These are phyloP conservation scores for Cerceris ruficornis DNA, from an alignment of 2,888 invertebrate genomes.

Conservation along the genomic window DNA sequence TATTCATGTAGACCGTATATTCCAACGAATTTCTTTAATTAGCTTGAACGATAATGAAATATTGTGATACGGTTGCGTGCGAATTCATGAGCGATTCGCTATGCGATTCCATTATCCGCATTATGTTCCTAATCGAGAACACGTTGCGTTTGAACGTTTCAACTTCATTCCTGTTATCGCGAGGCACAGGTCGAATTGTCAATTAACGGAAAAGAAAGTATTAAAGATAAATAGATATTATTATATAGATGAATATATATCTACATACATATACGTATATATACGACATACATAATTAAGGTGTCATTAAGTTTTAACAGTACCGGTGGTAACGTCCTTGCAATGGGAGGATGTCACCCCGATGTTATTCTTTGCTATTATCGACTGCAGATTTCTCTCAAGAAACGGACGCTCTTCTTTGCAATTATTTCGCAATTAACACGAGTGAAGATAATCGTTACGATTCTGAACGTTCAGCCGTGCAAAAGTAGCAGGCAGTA, in stretches of 20 bases:
- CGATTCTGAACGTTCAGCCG: constrained; percentile 1
- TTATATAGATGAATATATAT: too few relatives aligned
- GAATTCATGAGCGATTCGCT: too few relatives aligned
- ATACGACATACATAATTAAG: background rate
- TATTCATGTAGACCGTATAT: too few relatives aligned
- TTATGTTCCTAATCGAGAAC: too few relatives aligned
- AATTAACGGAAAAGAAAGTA: constrained; percentile 2
- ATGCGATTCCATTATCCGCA: background rate
- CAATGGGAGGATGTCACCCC: background rate
- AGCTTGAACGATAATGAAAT: too few relatives aligned
- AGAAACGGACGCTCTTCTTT: background rate
- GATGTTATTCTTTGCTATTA: background rate
- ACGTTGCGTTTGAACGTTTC: too few relatives aligned
- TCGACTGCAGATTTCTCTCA: constrained; percentile 1
- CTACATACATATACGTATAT: too few relatives aligned
- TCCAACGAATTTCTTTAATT: too few relatives aligned
- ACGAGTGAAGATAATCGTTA: background rate
- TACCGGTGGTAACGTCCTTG: background rate
- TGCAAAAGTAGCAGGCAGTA: background rate
- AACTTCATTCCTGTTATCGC: too few relatives aligned
- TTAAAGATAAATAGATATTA: background rate
- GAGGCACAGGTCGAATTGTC: background rate
- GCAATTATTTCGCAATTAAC: background rate
- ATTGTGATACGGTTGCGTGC: too few relatives aligned
- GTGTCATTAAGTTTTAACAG: background rate